Percentiles rank a stretch among this genome's conserved stretches.
phyloP scores from a whole-genome alignment of 2,888 invertebrate species.

The Noctuana brunneofusca region DNA sequence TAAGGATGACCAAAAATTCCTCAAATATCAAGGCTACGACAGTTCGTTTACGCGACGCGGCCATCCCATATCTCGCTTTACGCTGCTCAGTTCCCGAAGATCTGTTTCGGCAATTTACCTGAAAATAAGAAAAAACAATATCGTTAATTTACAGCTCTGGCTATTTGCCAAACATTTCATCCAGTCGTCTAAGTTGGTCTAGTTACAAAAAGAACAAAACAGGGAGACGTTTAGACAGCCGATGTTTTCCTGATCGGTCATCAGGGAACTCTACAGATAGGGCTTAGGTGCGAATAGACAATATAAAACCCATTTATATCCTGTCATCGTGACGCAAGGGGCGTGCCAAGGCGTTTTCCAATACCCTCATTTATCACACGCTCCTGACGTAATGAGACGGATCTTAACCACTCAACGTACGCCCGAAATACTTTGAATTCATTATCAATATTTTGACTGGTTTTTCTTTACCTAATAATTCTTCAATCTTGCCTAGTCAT shows the following conservation, averaged over 20 bases:
- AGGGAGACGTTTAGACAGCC: conserved; percentile 63
- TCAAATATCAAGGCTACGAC: conserved; percentile 20
- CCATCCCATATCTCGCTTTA: conserved; percentile 55
- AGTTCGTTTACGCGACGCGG: conserved; percentile 40
- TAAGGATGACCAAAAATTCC: conserved; percentile 23
- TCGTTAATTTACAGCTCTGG: conserved; percentile 79
- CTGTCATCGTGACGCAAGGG: conserved; percentile 73
- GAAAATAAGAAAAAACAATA: conserved; percentile 75
- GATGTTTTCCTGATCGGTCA: conserved; percentile 66
- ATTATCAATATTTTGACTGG: conserved; percentile 51
- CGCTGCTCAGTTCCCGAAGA: conserved; percentile 53
- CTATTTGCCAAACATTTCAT: conserved; percentile 76
- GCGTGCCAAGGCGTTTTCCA: conserved; percentile 78
- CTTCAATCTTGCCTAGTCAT: not conserved
- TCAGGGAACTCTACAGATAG: conserved; percentile 50
- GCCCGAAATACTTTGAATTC: conserved; percentile 68
- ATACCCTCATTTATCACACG: conserved; percentile 79
- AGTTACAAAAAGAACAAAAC: conserved; percentile 75
- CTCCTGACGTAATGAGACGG: conserved; percentile 76
- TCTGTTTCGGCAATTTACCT: conserved; percentile 78
- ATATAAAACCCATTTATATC: conserved; percentile 80
- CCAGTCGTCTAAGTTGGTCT: conserved; percentile 74
- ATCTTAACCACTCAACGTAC: conserved; percentile 59
- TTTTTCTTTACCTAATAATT: conserved; percentile 12
- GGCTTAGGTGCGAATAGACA: conserved; percentile 77